These are phyloP conservation scores for Diuraphis noxia DNA, from an alignment of 1,140 invertebrate species.

Conservation along the genomic window DNA sequence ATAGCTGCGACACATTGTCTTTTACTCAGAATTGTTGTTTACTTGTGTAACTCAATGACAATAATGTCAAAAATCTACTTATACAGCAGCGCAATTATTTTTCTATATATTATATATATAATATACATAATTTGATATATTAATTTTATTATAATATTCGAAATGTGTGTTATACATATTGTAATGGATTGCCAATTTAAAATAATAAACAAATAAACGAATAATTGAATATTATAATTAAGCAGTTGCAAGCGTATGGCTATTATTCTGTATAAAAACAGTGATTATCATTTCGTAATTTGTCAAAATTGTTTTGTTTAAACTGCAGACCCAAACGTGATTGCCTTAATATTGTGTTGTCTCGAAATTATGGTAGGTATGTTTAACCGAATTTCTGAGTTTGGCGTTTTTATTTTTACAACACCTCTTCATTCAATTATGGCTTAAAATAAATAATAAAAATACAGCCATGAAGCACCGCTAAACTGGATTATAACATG, in stretches of 20 bases:
- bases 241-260: too few species aligned
- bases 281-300: not conserved
- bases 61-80: too few species aligned
- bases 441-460: not conserved
- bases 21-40: too few species aligned
- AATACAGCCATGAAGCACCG: not conserved
- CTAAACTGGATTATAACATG: not conserved
- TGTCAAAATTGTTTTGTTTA: not conserved
- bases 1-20: too few species aligned
- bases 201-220: not conserved
- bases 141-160: too few species aligned
- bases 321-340: not conserved
- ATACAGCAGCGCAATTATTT: too few species aligned
- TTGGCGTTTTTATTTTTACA: not conserved
- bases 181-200: too few species aligned
- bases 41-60: too few species aligned
- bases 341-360: not conserved
- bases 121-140: too few species aligned
- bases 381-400: not conserved
- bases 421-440: not conserved
- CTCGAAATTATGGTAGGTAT: not conserved
- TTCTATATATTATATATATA: too few species aligned
- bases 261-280: not conserved
- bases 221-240: too few species aligned
- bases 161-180: too few species aligned